Conservation (phyloP, 2,888 invertebrate species). For the Bruchidius siliquastri region DNA sequence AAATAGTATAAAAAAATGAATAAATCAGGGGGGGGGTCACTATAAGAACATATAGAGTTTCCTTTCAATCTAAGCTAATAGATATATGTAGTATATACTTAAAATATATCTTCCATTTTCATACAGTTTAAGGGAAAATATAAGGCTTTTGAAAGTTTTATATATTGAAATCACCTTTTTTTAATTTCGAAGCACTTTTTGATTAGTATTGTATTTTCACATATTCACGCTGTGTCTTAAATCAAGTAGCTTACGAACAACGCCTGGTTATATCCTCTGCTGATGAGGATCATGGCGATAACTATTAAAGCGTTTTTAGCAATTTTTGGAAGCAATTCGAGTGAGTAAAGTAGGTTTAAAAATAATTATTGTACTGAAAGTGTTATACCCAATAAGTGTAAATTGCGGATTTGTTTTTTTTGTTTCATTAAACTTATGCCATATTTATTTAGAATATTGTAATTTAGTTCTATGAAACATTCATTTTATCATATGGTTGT, state of each 20-base stretch:
- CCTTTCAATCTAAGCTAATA: too few relatives aligned
- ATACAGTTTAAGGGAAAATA: background rate
- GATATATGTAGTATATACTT: too few relatives aligned
- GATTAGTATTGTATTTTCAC: conserved; percentile 37
- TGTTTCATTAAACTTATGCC: conserved; percentile 33
- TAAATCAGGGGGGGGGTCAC: too few relatives aligned
- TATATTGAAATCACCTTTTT: conserved; percentile 7
- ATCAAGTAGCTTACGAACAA: conserved; percentile 33
- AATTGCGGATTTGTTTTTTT: conserved; percentile 17
- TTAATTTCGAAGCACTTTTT: conserved; percentile 27
- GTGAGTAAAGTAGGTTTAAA: conserved; percentile 30
- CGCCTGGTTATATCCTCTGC: conserved; percentile 13
- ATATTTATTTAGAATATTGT: conserved; percentile 34
- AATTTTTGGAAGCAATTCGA: conserved; percentile 37
- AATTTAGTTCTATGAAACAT: conserved; percentile 27
- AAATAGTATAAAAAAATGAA: too few relatives aligned
- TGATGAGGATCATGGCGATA: conserved; percentile 17
- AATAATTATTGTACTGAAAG: conserved; percentile 24
- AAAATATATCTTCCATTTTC: too few relatives aligned
- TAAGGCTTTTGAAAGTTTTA: conserved; percentile 1
- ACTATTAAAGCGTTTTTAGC: conserved; percentile 27
- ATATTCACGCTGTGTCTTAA: conserved; percentile 48
- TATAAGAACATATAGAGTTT: too few relatives aligned
- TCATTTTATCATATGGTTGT: conserved; percentile 27
- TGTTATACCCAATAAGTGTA: conserved; percentile 18